These are phyloP conservation scores for Electrona antarctica DNA, from an alignment of 2,113 vertebrate species.

Conservation along the genomic window DNA sequence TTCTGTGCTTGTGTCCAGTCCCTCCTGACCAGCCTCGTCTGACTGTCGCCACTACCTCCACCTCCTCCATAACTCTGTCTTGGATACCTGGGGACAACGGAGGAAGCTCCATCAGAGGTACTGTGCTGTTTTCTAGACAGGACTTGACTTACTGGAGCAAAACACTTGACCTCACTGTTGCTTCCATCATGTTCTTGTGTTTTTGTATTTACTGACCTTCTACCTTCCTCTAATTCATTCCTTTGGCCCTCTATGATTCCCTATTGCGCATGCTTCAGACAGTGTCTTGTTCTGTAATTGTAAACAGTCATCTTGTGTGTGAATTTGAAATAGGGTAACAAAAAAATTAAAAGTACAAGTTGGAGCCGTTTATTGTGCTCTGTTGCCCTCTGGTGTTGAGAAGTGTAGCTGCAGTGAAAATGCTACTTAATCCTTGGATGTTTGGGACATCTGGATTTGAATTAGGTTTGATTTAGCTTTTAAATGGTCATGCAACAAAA, in stretches of 20 bases:
- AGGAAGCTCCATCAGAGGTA: constrained; percentile 85
- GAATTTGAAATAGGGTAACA: neutral
- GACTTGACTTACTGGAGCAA: neutral
- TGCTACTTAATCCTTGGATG: neutral
- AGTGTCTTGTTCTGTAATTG: constrained; percentile 4
- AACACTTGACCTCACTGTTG: neutral
- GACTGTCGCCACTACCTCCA: constrained; percentile 96
- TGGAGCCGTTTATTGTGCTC: neutral
- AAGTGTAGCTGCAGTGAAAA: constrained; percentile 19
- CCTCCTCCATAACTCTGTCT: constrained; percentile 94
- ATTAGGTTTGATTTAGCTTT: neutral
- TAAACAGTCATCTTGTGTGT: constrained; percentile 25
- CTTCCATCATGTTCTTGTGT: neutral
- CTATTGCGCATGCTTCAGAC: too few relatives aligned
- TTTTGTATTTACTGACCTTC: neutral
- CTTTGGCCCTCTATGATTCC: too few relatives aligned
- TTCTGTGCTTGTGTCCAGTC: constrained; percentile 72
- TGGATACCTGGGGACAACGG: constrained; percentile 99
- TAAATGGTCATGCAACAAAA: neutral
- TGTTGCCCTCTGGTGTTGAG: constrained; percentile 65
- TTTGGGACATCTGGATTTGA: neutral
- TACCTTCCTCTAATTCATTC: neutral
- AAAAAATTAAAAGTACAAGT: neutral
- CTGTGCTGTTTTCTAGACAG: neutral
- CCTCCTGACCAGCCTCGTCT: constrained; percentile 97